Evolutionary conservation across 2,113 vertebrate genomes (phyloP).

Genomic region (Sinocyclocheilus rhinocerous): DNA sequence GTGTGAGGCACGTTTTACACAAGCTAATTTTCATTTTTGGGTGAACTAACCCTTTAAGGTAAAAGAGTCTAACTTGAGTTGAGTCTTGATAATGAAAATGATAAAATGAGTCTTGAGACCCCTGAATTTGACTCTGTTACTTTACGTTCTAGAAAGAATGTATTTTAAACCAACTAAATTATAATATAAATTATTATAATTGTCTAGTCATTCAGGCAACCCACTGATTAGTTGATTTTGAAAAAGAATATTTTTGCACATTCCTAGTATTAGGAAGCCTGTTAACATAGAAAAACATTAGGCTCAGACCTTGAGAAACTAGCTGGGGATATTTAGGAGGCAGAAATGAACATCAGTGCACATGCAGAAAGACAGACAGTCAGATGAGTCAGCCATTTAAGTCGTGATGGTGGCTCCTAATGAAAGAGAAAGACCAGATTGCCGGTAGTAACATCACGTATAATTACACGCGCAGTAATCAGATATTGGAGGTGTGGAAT

Average conservation of each 20-base stretch:
- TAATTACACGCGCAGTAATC: constrained; percentile 16
- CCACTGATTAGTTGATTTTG: neutral
- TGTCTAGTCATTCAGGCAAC: neutral
- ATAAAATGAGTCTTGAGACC: neutral
- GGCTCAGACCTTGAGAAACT: neutral
- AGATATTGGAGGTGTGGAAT: constrained; percentile 29
- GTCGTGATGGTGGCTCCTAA: constrained; percentile 29
- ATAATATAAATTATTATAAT: neutral
- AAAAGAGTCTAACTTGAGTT: no score
- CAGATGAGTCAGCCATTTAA: constrained; percentile 37
- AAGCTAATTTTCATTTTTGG: no score
- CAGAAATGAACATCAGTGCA: constrained; percentile 15
- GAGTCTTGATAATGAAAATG: no score
- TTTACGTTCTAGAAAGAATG: no score
- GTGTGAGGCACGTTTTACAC: no score
- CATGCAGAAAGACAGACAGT: constrained; percentile 10
- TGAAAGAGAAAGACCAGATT: constrained; percentile 40
- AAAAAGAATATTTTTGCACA: neutral
- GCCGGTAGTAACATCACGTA: constrained; percentile 20
- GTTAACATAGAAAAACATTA: neutral
- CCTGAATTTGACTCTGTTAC: neutral
- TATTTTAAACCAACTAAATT: neutral
- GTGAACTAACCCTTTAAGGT: no score
- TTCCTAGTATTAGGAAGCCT: neutral
- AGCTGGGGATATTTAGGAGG: neutral